Evolutionary conservation across 1,140 invertebrate species (phyloP).

Genomic region (Charaxes varanes): DNA sequence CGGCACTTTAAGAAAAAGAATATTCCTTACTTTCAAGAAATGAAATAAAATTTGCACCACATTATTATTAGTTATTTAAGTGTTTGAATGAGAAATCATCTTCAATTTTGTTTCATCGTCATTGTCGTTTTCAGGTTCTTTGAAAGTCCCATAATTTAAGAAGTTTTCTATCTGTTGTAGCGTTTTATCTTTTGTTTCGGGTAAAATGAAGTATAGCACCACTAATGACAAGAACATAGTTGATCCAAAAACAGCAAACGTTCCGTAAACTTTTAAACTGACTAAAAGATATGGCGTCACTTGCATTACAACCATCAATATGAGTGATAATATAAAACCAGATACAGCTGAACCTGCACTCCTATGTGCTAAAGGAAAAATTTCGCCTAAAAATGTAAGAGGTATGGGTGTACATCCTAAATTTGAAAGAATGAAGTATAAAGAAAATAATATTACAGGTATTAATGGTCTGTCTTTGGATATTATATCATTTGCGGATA

Average conservation of each 20-base stretch:
- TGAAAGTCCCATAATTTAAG: constrained; percentile 38
- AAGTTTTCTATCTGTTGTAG: constrained; percentile 53
- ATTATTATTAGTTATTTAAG: no score
- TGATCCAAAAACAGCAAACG: constrained; percentile 38
- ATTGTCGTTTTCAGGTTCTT: constrained; percentile 7
- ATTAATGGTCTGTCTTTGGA: constrained; percentile 34
- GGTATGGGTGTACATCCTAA: constrained; percentile 54
- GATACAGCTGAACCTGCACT: constrained; percentile 33
- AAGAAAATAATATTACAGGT: constrained; percentile 34
- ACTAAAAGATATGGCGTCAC: constrained; percentile 41
- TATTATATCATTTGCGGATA: constrained; percentile 26
- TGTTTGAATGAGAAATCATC: constrained; percentile 14
- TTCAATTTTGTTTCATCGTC: constrained; percentile 26
- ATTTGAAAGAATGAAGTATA: constrained; percentile 47
- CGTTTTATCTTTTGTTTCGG: constrained; percentile 52
- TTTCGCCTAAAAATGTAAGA: constrained; percentile 46
- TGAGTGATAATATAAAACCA: constrained; percentile 31
- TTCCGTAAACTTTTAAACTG: constrained; percentile 40
- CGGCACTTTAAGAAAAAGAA: no score
- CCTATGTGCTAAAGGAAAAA: constrained; percentile 47
- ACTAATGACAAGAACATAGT: constrained; percentile 26
- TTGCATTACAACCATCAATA: constrained; percentile 34
- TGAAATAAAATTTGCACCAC: no score
- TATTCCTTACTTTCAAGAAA: no score
- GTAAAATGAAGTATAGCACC: constrained; percentile 36